Conservation (phyloP, 2,888 invertebrate genomes). For the Trachelus iudaicus region DNA sequence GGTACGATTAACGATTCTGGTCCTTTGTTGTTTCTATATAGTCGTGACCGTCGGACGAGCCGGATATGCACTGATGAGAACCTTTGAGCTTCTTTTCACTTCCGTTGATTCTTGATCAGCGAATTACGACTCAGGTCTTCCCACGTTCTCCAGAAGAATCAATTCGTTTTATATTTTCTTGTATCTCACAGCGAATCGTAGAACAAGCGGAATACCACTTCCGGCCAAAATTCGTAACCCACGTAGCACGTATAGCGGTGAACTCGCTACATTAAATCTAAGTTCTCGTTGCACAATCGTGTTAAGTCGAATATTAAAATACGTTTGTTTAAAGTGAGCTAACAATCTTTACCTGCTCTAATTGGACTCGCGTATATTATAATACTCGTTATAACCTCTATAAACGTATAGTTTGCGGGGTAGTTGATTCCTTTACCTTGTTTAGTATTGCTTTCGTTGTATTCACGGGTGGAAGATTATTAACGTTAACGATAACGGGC, state of each 20-base stretch:
- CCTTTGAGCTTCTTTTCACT: neutral
- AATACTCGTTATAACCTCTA: neutral
- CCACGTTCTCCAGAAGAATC: neutral
- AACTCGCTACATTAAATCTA: slow-evolving; percentile 22
- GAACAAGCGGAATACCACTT: neutral
- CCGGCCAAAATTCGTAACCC: neutral
- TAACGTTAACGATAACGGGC: neutral
- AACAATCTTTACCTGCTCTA: slow-evolving; percentile 18
- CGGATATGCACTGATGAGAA: neutral
- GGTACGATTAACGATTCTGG: neutral
- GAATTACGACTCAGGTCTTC: neutral
- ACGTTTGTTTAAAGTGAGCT: slow-evolving; percentile 27
- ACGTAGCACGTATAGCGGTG: neutral
- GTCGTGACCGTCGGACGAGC: neutral
- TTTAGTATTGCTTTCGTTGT: slow-evolving; percentile 66
- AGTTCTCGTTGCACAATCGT: slow-evolving; percentile 47
- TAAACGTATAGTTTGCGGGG: slow-evolving; percentile 13
- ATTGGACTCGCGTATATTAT: slow-evolving; percentile 24
- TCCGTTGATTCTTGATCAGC: neutral
- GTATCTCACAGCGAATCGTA: neutral
- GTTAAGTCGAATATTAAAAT: slow-evolving; percentile 30
- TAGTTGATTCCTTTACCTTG: slow-evolving; percentile 50
- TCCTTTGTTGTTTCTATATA: neutral
- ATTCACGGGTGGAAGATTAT: slow-evolving; percentile 58
- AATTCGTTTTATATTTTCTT: neutral